Percentiles rank a stretch among this genome's conserved stretches.
These are phyloP conservation scores for Volucella inflata DNA, from an alignment of 2,888 invertebrate genomes.

Conservation along the genomic window DNA sequence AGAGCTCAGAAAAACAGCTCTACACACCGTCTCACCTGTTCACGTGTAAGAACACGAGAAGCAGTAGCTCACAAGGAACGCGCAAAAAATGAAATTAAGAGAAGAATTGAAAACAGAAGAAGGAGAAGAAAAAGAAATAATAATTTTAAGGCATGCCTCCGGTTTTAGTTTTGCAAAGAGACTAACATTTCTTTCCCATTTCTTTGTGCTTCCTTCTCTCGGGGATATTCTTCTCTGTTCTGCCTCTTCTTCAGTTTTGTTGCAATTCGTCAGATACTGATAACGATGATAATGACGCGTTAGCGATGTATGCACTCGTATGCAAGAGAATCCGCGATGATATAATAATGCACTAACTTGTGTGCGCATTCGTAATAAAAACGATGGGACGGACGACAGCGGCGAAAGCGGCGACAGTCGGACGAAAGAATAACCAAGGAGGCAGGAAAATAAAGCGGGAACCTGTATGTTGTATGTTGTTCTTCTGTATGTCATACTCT, in stretches of 20 bases:
- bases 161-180: constrained; percentile 56
- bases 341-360: constrained; percentile 71
- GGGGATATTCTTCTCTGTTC: constrained; percentile 32
- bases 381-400: constrained; percentile 4
- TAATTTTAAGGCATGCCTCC: constrained; percentile 49
- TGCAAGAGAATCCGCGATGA: constrained; percentile 63
- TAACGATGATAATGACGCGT: constrained; percentile 67
- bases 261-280: constrained; percentile 33
- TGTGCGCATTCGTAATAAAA: constrained; percentile 40
- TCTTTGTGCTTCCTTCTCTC: constrained; percentile 35
- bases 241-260: constrained; percentile 12
- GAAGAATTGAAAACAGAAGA: constrained; percentile 35
- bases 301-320: constrained; percentile 42
- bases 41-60: constrained; percentile 67
- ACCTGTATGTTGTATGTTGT: constrained; percentile 53
- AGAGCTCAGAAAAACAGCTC: constrained; percentile 7
- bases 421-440: neutral
- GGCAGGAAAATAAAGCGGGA: constrained; percentile 50
- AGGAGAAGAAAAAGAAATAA: constrained; percentile 32
- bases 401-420: constrained; percentile 5
- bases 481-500: too few relatives aligned
- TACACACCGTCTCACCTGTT: constrained; percentile 59
- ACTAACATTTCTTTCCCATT: constrained; percentile 47
- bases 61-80: constrained; percentile 25
- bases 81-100: constrained; percentile 35